Evolutionary conservation across 2,888 invertebrate species (phyloP).

Genomic region (Drosophila melanocephala): DNA sequence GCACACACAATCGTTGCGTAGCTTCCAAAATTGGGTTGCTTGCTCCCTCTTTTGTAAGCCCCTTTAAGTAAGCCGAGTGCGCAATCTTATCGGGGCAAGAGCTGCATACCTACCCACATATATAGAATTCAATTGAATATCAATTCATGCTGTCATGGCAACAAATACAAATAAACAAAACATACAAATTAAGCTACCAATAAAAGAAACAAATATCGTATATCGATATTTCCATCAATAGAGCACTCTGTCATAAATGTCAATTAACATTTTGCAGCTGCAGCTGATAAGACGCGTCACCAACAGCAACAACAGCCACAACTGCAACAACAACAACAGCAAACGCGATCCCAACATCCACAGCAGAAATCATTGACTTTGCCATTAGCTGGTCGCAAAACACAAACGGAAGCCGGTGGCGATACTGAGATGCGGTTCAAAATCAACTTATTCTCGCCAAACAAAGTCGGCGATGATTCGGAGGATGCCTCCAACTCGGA

Average conservation of each 20-base stretch:
- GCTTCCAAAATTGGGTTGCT: slow-evolving; percentile 28
- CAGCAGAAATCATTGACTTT: slow-evolving; percentile 82
- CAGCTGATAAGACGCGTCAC: slow-evolving; percentile 61
- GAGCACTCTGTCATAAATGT: slow-evolving; percentile 53
- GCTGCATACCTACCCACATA: slow-evolving; percentile 16
- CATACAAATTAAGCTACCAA: slow-evolving; percentile 10
- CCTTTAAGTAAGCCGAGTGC: slow-evolving; percentile 40
- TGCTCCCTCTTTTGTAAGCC: slow-evolving; percentile 30
- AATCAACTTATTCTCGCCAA: slow-evolving; percentile 66
- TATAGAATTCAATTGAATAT: slow-evolving; percentile 13
- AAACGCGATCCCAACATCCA: slow-evolving; percentile 16
- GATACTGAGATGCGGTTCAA: slow-evolving; percentile 66
- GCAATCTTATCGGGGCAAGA: slow-evolving; percentile 65
- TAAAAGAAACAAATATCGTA: slow-evolving; percentile 22
- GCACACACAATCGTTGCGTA: slow-evolving; percentile 37
- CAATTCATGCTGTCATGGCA: slow-evolving; percentile 64
- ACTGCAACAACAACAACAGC: slow-evolving; percentile 29
- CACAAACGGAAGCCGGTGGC: slow-evolving; percentile 54
- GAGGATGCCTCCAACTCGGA: slow-evolving; percentile 81
- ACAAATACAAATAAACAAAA: slow-evolving; percentile 59
- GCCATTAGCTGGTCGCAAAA: slow-evolving; percentile 74
- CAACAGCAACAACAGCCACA: slow-evolving; percentile 39
- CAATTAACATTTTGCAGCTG: slow-evolving; percentile 68
- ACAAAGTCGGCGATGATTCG: slow-evolving; percentile 63
- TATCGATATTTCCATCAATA: slow-evolving; percentile 35